Percentiles rank a stretch among this genome's conserved stretches.
Evolutionary conservation across 2,888 invertebrate species (phyloP).

Genomic region (Patella depressa): DNA sequence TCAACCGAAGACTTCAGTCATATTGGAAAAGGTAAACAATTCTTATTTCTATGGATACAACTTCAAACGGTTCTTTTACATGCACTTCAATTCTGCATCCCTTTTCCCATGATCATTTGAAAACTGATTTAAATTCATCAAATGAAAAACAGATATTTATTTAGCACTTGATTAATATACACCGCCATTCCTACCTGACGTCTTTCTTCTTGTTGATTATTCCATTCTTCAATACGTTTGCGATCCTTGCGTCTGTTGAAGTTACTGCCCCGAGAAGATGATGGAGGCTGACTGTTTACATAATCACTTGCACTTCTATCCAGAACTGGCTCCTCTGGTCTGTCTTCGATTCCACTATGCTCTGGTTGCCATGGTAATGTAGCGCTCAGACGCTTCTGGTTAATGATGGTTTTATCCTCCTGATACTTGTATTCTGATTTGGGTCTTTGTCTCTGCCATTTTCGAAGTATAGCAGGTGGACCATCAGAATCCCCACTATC

Average conservation of each 20-base stretch:
- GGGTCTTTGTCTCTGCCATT: slow-evolving; percentile 55
- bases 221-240: slow-evolving; percentile 54
- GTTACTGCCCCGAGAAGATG: slow-evolving; percentile 13
- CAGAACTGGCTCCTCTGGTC: slow-evolving; percentile 39
- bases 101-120: neutral
- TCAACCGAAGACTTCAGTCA: no score
- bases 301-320: slow-evolving; percentile 35
- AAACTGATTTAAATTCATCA: no score
- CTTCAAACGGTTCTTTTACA: no score
- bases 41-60: no score
- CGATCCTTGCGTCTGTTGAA: slow-evolving; percentile 36
- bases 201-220: slow-evolving; percentile 49
- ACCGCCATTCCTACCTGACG: slow-evolving; percentile 43
- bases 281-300: slow-evolving; percentile 29
- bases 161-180: neutral
- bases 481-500: slow-evolving; percentile 39
- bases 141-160: neutral
- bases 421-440: slow-evolving; percentile 46
- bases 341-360: slow-evolving; percentile 24
- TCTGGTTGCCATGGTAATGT: slow-evolving; percentile 38
- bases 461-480: slow-evolving; percentile 58
- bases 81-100: no score
- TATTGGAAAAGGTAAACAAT: no score
- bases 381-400: slow-evolving; percentile 41
- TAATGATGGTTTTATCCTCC: slow-evolving; percentile 32